These are phyloP conservation scores for Campylorhamphus procurvoides DNA, from an alignment of 2,113 vertebrate species.

Conservation along the genomic window DNA sequence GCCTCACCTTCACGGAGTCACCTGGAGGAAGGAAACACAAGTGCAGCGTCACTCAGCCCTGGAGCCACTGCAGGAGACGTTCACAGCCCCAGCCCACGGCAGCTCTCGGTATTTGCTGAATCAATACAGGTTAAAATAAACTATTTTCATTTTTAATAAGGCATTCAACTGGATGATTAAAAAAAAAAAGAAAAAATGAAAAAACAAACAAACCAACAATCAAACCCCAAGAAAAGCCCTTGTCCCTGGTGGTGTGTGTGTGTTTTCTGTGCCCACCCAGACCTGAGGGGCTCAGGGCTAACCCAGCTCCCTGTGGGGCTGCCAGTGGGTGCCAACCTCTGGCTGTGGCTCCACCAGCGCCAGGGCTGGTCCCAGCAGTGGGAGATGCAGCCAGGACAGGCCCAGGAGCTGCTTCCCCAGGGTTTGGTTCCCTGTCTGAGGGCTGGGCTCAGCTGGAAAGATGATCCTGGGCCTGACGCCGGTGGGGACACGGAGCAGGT, in stretches of 20 bases:
- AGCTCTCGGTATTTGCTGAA: not conserved
- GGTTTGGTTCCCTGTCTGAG: not conserved
- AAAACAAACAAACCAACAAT: no score
- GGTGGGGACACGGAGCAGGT: not conserved
- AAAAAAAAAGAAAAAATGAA: not conserved
- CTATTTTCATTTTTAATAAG: conserved; percentile 48
- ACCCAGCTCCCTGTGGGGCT: fast-evolving
- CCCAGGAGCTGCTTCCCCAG: not conserved
- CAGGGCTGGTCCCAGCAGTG: fast-evolving
- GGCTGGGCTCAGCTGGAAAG: conserved; percentile 1
- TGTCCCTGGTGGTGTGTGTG: not conserved
- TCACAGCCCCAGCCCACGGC: not conserved
- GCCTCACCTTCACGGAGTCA: not conserved
- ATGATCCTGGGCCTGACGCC: not conserved
- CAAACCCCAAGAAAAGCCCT: not conserved
- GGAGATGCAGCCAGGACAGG: not conserved
- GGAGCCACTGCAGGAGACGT: not conserved
- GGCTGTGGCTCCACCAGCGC: not conserved
- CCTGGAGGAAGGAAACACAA: not conserved
- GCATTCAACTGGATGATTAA: not conserved
- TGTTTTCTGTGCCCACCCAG: not conserved
- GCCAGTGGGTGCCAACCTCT: not conserved
- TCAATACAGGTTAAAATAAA: conserved; percentile 15
- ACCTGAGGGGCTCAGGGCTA: not conserved
- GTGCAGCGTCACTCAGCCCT: not conserved